phyloP scores from a whole-genome alignment of 2,888 invertebrate species.

The Osmoderma eremita region DNA sequence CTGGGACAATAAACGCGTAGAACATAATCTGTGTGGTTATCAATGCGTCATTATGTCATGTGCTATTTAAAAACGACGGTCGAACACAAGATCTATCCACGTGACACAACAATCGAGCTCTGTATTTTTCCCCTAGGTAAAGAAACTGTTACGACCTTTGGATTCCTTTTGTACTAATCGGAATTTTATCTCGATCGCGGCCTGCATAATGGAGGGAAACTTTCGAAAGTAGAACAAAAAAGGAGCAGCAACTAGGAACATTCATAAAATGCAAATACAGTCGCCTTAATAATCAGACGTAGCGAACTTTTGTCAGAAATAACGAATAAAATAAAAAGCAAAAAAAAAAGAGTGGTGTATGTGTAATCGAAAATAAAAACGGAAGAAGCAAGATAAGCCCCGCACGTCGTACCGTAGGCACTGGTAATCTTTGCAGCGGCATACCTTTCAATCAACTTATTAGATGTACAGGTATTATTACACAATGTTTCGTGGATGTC shows the following conservation, averaged over 20 bases:
- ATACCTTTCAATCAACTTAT: slow-evolving; percentile 47
- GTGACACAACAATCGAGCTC: slow-evolving; percentile 23
- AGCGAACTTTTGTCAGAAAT: slow-evolving; percentile 29
- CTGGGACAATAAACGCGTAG: slow-evolving; percentile 1
- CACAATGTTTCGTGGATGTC: slow-evolving; percentile 60
- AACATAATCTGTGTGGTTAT: background rate
- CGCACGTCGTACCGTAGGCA: slow-evolving; percentile 17
- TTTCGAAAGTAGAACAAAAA: slow-evolving; percentile 27
- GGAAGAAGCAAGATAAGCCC: slow-evolving; percentile 15
- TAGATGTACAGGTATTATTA: slow-evolving; percentile 58
- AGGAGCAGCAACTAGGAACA: slow-evolving; percentile 16
- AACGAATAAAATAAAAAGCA: background rate
- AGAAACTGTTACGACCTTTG: slow-evolving; percentile 17
- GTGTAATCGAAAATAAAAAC: slow-evolving; percentile 17
- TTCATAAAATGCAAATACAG: slow-evolving; percentile 26
- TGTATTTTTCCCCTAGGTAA: slow-evolving; percentile 26
- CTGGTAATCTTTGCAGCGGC: slow-evolving; percentile 41
- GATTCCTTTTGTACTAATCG: slow-evolving; percentile 33
- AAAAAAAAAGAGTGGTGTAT: slow-evolving; percentile 11
- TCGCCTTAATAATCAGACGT: slow-evolving; percentile 21
- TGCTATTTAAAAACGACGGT: slow-evolving; percentile 7
- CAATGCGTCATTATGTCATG: slow-evolving; percentile 24
- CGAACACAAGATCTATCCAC: slow-evolving; percentile 19
- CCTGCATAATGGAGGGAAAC: slow-evolving; percentile 21
- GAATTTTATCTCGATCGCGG: slow-evolving; percentile 33